A percentile compares a stretch with the other conserved stretches of the same genome.
Conservation (phyloP, 2,113 vertebrate species). For the Corythaeola cristata region DNA sequence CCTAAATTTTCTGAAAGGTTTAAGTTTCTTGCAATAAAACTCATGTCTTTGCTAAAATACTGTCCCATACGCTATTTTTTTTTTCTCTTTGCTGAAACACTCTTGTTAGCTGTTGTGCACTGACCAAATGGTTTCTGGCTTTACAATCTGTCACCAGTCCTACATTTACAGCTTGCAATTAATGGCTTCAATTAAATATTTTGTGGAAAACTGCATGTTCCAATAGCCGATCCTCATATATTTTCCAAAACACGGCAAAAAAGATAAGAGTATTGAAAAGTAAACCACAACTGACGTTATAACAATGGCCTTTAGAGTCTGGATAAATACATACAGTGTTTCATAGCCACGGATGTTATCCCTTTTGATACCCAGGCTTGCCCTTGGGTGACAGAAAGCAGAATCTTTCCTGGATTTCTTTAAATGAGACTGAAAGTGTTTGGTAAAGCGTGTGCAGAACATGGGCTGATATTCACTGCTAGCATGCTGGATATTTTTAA, state of each 20-base stretch:
- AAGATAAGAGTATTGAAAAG: not conserved
- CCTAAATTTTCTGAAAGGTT: not conserved
- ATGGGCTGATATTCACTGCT: not conserved
- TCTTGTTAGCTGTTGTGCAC: not conserved
- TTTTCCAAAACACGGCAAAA: not conserved
- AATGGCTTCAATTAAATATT: constrained; percentile 58
- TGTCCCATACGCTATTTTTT: not conserved
- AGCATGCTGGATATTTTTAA: constrained; percentile 22
- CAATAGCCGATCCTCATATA: not conserved
- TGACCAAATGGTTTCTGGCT: constrained; percentile 61
- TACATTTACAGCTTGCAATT: constrained; percentile 58
- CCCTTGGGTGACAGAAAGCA: constrained; percentile 48
- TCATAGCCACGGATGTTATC: not conserved
- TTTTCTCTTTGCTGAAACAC: not conserved
- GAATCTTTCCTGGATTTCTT: constrained; percentile 28
- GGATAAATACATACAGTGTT: not conserved
- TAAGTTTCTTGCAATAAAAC: not conserved
- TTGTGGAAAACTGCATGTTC: not conserved
- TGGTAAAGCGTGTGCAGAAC: not conserved
- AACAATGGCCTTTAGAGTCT: constrained; percentile 9
- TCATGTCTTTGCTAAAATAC: not conserved
- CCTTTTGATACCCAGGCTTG: constrained; percentile 31
- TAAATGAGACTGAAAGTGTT: constrained; percentile 27
- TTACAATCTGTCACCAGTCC: constrained; percentile 37
- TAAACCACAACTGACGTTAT: not conserved